These are phyloP conservation scores for Lampris megalopsis DNA, from an alignment of 2,113 vertebrate genomes.

Conservation along the genomic window DNA sequence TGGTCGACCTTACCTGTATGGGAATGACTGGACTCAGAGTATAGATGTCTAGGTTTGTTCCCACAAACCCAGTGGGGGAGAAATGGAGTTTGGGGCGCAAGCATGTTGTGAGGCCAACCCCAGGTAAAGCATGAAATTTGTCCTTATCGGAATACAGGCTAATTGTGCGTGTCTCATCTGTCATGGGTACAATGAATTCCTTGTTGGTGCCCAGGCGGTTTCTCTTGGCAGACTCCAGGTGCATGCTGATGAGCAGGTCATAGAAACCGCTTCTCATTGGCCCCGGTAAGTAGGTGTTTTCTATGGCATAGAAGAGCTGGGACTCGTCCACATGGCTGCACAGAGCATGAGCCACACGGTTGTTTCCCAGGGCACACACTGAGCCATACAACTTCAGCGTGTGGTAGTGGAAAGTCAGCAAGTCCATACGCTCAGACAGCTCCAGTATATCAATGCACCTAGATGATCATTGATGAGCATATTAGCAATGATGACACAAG, in stretches of 20 bases:
- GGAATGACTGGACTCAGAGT: conserved; percentile 89
- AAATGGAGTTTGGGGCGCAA: conserved; percentile 91
- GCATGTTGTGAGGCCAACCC: conserved; percentile 89
- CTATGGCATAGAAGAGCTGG: conserved; percentile 91
- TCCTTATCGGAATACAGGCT: conserved; percentile 79
- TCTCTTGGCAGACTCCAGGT: conserved; percentile 93
- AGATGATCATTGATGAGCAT: neutral
- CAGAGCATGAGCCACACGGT: conserved; percentile 92
- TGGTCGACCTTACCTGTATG: conserved; percentile 75
- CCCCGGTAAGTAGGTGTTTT: conserved; percentile 90
- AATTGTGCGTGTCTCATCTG: conserved; percentile 86
- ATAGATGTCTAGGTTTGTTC: conserved; percentile 80
- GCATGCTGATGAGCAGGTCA: conserved; percentile 93
- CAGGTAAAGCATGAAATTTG: conserved; percentile 85
- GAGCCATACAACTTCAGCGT: conserved; percentile 91
- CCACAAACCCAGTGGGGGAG: conserved; percentile 85
- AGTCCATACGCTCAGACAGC: conserved; percentile 87
- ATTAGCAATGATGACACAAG: neutral
- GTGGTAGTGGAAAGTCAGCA: conserved; percentile 93
- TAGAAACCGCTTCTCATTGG: conserved; percentile 92
- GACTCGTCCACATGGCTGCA: conserved; percentile 95
- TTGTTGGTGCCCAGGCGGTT: conserved; percentile 91
- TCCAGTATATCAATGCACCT: conserved; percentile 96
- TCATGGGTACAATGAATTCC: conserved; percentile 95
- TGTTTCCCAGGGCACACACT: conserved; percentile 94